A percentile compares a stretch with the other conserved stretches of the same genome.
Evolutionary conservation across 2,113 vertebrate genomes (phyloP).

Genomic region (Chrysochloris asiatica): DNA sequence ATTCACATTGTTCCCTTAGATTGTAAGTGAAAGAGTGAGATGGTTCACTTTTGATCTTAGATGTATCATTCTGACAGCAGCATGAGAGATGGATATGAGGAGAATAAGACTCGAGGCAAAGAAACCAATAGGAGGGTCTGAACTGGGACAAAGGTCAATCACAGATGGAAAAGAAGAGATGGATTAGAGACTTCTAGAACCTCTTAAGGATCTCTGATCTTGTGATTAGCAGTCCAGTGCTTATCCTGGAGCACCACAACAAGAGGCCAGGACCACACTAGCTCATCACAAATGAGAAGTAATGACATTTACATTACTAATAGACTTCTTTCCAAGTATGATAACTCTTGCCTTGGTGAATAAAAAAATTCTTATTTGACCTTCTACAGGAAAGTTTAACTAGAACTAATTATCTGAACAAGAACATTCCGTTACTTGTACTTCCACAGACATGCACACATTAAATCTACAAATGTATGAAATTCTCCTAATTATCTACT

Average conservation of each 20-base stretch:
- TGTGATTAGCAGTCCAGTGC: no score
- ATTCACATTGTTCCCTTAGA: no score
- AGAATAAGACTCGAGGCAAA: background rate
- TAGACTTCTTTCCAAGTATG: background rate
- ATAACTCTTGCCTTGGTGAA: slow-evolving; percentile 28
- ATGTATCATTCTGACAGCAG: background rate
- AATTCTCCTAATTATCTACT: slow-evolving; percentile 25
- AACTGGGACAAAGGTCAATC: background rate
- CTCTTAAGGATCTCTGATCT: no score
- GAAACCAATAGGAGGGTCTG: background rate
- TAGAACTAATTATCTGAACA: slow-evolving; percentile 38
- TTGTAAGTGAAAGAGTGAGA: background rate
- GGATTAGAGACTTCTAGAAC: background rate
- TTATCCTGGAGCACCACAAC: no score
- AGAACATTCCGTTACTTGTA: slow-evolving; percentile 7
- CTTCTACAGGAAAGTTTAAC: background rate
- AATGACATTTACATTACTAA: slow-evolving; percentile 62
- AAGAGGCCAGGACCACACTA: slow-evolving; percentile 25
- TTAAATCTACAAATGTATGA: slow-evolving; percentile 44
- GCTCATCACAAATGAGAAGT: slow-evolving; percentile 50
- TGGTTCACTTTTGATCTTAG: background rate
- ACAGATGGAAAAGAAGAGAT: background rate
- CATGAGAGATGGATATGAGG: background rate
- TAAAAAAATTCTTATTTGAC: background rate
- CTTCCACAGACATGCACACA: background rate